A percentile compares a stretch with the other conserved stretches of the same genome.
Conservation (phyloP, 2,113 vertebrate genomes). For the Phycodurus eques region DNA sequence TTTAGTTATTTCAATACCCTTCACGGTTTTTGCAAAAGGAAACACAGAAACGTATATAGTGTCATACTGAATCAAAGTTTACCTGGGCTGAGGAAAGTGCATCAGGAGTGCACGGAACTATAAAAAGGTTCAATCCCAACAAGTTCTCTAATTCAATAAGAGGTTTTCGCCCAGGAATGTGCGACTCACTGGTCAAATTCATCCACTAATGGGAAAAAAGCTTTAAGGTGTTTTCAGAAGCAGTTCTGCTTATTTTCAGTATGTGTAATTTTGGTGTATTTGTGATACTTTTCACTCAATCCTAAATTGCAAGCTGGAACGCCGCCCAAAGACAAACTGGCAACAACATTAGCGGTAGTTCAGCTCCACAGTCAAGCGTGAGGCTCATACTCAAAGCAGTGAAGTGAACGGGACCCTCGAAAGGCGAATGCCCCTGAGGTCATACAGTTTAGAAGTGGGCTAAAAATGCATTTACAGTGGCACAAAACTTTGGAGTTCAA, state of each 20-base stretch:
- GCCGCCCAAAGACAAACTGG: slow-evolving; percentile 34
- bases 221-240: slow-evolving; percentile 64
- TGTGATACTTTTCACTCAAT: slow-evolving; percentile 37
- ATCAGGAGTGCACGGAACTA: neutral
- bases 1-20: neutral
- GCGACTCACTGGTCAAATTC: slow-evolving; percentile 38
- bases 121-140: neutral
- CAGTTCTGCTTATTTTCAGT: slow-evolving; percentile 58
- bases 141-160: slow-evolving; percentile 30
- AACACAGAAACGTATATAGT: neutral
- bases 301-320: slow-evolving; percentile 43
- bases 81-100: neutral
- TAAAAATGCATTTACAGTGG: neutral
- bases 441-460: neutral
- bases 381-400: slow-evolving; percentile 5
- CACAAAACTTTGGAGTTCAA: neutral
- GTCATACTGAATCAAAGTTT: too few species aligned
- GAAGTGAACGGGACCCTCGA: neutral
- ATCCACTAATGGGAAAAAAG: slow-evolving; percentile 37
- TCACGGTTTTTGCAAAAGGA: neutral
- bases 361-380: slow-evolving; percentile 11
- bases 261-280: slow-evolving; percentile 37
- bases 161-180: slow-evolving; percentile 53
- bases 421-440: neutral
- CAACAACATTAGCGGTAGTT: slow-evolving; percentile 11